Percentiles rank a stretch among this genome's conserved stretches.
phyloP scores from a whole-genome alignment of 2,113 vertebrate genomes.

The Holacanthus passer region DNA sequence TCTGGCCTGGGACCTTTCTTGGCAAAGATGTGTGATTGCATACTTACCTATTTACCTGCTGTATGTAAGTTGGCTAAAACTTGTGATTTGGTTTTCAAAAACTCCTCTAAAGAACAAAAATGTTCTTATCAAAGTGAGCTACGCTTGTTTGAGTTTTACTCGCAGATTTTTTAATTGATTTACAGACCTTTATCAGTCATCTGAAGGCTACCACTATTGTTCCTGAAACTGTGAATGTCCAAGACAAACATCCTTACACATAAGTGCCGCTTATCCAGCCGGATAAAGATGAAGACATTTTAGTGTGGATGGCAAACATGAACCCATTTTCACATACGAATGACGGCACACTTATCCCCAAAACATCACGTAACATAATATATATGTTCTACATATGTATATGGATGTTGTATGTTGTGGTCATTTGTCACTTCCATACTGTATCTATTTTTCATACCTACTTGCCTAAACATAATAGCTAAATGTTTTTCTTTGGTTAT shows the following conservation, averaged over 20 bases:
- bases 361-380: too few relatives aligned
- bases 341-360: background rate
- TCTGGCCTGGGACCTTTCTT: constrained; percentile 70
- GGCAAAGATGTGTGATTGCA: constrained; percentile 61
- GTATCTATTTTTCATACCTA: background rate
- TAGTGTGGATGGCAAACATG: background rate
- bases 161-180: constrained; percentile 13
- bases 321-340: background rate
- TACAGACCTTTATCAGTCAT: constrained; percentile 31
- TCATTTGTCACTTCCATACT: background rate
- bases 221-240: background rate
- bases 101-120: constrained; percentile 23
- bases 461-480: background rate
- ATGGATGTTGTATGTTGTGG: background rate
- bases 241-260: background rate
- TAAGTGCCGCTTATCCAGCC: background rate
- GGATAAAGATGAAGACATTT: background rate
- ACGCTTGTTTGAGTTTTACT: constrained; percentile 31
- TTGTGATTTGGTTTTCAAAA: background rate
- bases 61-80: constrained; percentile 51
- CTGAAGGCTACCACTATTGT: background rate
- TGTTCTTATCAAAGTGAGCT: background rate
- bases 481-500: background rate
- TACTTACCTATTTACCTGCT: constrained; percentile 76
- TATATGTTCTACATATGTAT: too few relatives aligned